A percentile compares a stretch with the other conserved stretches of the same genome.
Evolutionary conservation across 2,797 vertebrate genomes (phyloP).

Genomic region (Coregonus suidteri): DNA sequence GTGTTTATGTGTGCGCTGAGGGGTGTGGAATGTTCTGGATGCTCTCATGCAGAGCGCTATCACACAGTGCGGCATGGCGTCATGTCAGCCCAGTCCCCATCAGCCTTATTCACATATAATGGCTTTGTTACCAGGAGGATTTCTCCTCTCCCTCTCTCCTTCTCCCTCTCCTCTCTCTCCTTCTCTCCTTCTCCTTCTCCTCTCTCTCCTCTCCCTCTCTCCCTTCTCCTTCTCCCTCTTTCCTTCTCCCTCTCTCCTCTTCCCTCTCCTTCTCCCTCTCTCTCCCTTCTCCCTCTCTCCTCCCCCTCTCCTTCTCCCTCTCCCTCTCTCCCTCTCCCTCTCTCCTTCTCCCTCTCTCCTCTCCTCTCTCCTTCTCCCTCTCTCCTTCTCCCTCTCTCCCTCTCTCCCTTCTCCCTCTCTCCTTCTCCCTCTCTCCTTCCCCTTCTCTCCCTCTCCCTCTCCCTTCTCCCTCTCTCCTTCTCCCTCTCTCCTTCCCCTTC

Average conservation of each 20-base stretch:
- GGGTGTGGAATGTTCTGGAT: slow-evolving; percentile 34
- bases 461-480: slow-evolving; percentile 22
- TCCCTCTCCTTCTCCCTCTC: neutral
- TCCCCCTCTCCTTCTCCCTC: too few species aligned
- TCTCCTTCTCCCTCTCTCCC: too few species aligned
- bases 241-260: slow-evolving; percentile 11
- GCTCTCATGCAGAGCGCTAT: slow-evolving; percentile 48
- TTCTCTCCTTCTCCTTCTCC: neutral
- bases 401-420: too few species aligned
- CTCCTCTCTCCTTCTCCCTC: neutral
- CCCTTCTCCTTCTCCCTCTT: neutral
- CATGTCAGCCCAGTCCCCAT: slow-evolving; percentile 48
- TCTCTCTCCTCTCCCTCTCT: too few species aligned
- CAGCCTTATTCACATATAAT: slow-evolving; percentile 52
- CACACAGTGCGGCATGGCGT: slow-evolving; percentile 40
- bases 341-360: neutral
- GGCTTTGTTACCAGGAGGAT: slow-evolving; percentile 64
- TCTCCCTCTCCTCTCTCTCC: too few species aligned
- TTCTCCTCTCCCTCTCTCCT: slow-evolving; percentile 27
- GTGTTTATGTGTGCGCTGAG: slow-evolving; percentile 19
- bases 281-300: too few species aligned
- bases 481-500: neutral
- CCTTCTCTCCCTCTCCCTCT: slow-evolving; percentile 6
- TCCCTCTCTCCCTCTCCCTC: slow-evolving; percentile 30
- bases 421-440: slow-evolving; percentile 20